phyloP scores from a whole-genome alignment of 2,797 vertebrate species.

The Okamejei kenojei region DNA sequence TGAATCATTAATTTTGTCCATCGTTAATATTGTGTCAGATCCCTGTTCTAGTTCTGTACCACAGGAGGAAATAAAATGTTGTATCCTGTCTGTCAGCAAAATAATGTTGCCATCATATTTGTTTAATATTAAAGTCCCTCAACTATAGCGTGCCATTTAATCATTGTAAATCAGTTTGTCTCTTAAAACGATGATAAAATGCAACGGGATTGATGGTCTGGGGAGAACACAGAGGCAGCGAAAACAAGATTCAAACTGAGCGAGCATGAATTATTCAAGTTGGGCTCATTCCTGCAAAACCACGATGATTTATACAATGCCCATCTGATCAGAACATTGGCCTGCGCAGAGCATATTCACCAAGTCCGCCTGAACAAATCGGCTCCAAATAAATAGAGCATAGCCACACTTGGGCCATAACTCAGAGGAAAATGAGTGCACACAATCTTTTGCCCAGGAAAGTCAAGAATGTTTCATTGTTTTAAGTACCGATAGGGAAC shows the following conservation, averaged over 20 bases:
- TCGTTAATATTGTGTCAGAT: background rate
- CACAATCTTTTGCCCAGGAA: too few relatives aligned
- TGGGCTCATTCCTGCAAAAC: background rate
- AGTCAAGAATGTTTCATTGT: too few relatives aligned
- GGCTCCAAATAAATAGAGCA: too few relatives aligned
- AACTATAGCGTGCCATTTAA: background rate
- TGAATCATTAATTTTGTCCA: background rate
- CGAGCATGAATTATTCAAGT: background rate
- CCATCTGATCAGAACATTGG: background rate
- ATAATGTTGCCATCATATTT: background rate
- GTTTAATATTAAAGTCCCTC: background rate
- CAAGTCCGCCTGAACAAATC: background rate
- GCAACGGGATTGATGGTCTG: background rate
- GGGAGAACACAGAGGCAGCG: background rate
- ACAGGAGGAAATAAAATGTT: too few relatives aligned
- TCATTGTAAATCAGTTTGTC: slow-evolving; percentile 9
- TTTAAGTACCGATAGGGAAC: too few relatives aligned
- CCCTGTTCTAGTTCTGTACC: background rate
- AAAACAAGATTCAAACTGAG: background rate
- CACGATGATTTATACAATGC: background rate
- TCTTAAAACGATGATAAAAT: background rate
- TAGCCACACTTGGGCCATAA: too few relatives aligned
- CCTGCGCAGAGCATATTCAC: too few relatives aligned
- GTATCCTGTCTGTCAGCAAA: background rate
- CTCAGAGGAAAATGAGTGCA: too few relatives aligned